A percentile compares a stretch with the other conserved stretches of the same genome.
Conservation (phyloP, 2,113 vertebrate species). For the Bufo bufo region DNA sequence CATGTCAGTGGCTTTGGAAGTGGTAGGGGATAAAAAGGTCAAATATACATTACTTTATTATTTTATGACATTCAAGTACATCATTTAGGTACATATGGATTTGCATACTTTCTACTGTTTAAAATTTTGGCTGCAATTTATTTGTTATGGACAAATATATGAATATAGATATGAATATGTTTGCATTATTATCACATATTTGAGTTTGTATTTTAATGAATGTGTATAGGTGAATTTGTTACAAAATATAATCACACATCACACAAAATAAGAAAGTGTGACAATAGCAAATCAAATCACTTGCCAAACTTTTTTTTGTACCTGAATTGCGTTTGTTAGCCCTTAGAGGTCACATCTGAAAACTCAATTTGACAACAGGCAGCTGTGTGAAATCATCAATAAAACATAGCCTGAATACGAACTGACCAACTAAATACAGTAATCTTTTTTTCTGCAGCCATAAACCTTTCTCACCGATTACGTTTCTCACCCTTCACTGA, state of each 20-base stretch:
- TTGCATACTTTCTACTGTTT: too few species aligned
- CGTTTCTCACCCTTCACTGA: constrained; percentile 18
- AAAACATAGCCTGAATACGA: constrained; percentile 36
- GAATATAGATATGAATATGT: neutral
- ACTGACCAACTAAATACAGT: constrained; percentile 31
- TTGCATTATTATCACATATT: neutral
- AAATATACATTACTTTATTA: too few species aligned
- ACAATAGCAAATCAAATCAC: neutral
- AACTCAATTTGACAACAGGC: constrained; percentile 46
- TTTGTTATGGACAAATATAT: too few species aligned
- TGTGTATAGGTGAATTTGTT: neutral
- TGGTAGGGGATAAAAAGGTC: too few species aligned
- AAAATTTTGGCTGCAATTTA: too few species aligned
- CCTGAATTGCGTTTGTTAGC: constrained; percentile 5
- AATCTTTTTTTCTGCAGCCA: neutral
- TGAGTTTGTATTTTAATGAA: neutral
- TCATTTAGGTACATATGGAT: neutral
- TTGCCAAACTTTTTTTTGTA: constrained; percentile 7
- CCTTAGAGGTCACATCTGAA: constrained; percentile 42
- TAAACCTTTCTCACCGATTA: constrained; percentile 25
- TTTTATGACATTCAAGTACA: too few species aligned
- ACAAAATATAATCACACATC: neutral
- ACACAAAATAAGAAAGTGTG: neutral
- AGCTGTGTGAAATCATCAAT: constrained; percentile 51
- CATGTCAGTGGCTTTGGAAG: too few species aligned